A percentile compares a stretch with the other conserved stretches of the same genome.
phyloP scores from a whole-genome alignment of 92 coral and sea anemone genomes.

The Nematostella vectensis region DNA sequence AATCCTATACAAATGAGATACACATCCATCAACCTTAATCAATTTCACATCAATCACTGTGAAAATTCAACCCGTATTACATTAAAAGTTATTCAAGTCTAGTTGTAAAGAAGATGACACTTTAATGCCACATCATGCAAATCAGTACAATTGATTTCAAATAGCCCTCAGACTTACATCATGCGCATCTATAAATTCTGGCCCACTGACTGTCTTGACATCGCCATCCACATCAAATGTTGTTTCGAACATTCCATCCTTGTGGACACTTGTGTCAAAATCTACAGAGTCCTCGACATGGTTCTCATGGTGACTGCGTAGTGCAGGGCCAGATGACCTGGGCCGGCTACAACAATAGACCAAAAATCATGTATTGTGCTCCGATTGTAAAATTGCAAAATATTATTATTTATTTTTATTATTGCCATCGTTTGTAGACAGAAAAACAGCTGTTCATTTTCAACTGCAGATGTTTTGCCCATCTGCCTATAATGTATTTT shows the following conservation, averaged over 20 bases:
- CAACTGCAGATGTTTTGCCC: no score
- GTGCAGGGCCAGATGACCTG: slow-evolving; percentile 17
- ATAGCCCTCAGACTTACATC: no score
- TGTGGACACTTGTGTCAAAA: slow-evolving; percentile 10
- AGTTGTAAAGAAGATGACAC: no score
- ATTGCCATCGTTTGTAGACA: neutral
- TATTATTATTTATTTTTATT: neutral
- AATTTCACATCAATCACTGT: no score
- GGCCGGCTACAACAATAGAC: slow-evolving; percentile 7
- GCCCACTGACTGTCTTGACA: slow-evolving; percentile 33
- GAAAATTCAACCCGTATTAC: no score
- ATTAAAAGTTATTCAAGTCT: no score
- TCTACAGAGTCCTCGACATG: slow-evolving; percentile 16
- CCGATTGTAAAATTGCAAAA: neutral
- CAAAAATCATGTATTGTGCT: neutral
- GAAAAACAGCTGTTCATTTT: no score
- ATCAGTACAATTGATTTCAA: no score
- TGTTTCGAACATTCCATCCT: slow-evolving; percentile 65
- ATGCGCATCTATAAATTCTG: neutral
- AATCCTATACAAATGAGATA: no score
- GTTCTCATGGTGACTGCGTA: slow-evolving; percentile 16
- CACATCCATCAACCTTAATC: no score
- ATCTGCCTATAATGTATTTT: no score
- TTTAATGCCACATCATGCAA: no score
- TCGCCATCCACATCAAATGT: slow-evolving; percentile 84